A percentile compares a stretch with the other conserved stretches of the same genome.
Conservation (phyloP, 2,797 vertebrate species). For the Podarcis lilfordi region DNA sequence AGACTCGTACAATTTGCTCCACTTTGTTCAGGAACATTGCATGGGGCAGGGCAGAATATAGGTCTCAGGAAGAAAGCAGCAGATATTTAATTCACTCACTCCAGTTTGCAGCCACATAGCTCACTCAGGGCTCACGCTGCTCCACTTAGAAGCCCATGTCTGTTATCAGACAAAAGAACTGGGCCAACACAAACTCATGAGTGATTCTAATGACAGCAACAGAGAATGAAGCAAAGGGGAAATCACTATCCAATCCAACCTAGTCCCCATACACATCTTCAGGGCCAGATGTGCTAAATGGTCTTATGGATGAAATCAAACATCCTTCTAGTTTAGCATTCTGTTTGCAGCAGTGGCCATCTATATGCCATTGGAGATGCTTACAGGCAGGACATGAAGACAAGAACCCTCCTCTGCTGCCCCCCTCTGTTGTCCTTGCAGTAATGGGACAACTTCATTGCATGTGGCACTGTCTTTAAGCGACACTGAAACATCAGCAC, state of each 20-base stretch:
- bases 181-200: not conserved
- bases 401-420: too few relatives aligned
- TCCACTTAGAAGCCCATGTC: not conserved
- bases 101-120: not conserved
- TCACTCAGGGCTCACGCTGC: not conserved
- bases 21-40: not conserved
- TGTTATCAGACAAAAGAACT: not conserved
- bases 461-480: too few relatives aligned
- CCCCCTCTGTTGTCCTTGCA: too few relatives aligned
- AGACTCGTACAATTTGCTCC: not conserved
- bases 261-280: not conserved
- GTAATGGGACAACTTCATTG: too few relatives aligned
- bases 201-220: not conserved
- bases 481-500: too few relatives aligned
- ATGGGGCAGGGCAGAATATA: not conserved
- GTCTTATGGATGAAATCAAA: not conserved
- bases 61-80: not conserved
- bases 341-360: not conserved
- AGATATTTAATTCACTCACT: not conserved
- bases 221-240: not conserved
- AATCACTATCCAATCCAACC: not conserved
- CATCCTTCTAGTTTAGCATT: not conserved
- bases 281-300: not conserved
- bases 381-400: too few relatives aligned
- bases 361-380: too few relatives aligned